These are phyloP conservation scores for Eristalis arbustorum DNA, from an alignment of 2,888 invertebrate species.

Conservation along the genomic window DNA sequence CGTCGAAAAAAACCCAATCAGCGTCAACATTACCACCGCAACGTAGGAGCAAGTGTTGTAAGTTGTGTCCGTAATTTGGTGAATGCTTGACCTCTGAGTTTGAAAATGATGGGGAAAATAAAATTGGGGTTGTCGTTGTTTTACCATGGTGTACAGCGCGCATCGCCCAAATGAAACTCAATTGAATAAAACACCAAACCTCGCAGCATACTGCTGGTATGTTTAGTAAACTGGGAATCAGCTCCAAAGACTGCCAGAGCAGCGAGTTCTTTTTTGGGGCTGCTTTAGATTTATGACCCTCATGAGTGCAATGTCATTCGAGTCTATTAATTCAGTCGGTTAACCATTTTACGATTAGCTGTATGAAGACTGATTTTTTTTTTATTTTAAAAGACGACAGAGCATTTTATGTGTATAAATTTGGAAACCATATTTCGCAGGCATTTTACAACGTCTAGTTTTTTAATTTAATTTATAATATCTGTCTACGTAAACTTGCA, in stretches of 20 bases:
- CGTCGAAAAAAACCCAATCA: background rate
- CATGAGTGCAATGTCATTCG: conserved; percentile 70
- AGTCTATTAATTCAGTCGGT: conserved; percentile 48
- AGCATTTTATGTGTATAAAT: conserved; percentile 15
- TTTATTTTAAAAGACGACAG: too few species aligned
- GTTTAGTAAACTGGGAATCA: conserved; percentile 44
- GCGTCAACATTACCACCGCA: background rate
- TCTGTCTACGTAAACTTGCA: conserved; percentile 55
- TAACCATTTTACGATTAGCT: background rate
- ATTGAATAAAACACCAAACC: conserved; percentile 60
- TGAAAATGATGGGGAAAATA: conserved; percentile 57
- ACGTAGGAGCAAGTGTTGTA: conserved; percentile 24
- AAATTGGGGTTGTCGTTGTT: conserved; percentile 63
- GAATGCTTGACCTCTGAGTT: conserved; percentile 66
- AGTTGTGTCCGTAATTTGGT: conserved; percentile 61
- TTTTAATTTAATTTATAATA: conserved; percentile 51
- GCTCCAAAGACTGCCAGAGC: conserved; percentile 34
- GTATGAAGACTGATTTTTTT: background rate
- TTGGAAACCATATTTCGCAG: conserved; percentile 41
- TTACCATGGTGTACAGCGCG: conserved; percentile 40
- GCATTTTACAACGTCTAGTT: conserved; percentile 36
- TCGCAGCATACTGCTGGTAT: background rate
- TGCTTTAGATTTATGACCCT: conserved; percentile 69
- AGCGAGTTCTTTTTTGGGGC: conserved; percentile 42
- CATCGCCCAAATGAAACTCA: conserved; percentile 59